Conservation (phyloP, 2,888 invertebrate genomes). For the Plebejus argus region DNA sequence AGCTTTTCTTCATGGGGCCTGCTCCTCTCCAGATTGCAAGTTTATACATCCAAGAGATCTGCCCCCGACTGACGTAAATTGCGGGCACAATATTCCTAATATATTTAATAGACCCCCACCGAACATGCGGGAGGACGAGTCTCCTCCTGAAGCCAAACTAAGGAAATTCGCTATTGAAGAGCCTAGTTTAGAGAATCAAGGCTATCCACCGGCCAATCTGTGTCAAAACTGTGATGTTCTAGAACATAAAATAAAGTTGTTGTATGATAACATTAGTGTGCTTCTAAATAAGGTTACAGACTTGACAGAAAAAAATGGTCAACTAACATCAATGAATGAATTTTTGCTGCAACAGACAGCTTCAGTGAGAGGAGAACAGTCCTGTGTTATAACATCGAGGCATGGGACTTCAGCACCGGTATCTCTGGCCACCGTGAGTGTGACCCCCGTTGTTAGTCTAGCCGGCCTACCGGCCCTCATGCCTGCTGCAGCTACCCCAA, state of each 20-base stretch:
- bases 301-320: constrained; percentile 71
- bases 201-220: constrained; percentile 53
- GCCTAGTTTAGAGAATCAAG: constrained; percentile 58
- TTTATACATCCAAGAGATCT: constrained; percentile 60
- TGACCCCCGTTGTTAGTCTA: constrained; percentile 73
- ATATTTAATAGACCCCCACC: constrained; percentile 56
- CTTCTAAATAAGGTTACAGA: constrained; percentile 70
- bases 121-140: constrained; percentile 62
- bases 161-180: constrained; percentile 66
- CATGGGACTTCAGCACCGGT: constrained; percentile 74
- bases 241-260: constrained; percentile 69
- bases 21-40: constrained; percentile 73
- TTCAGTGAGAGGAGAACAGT: constrained; percentile 65
- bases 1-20: constrained; percentile 81
- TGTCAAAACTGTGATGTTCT: constrained; percentile 67
- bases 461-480: constrained; percentile 69
- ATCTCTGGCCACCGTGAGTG: constrained; percentile 73
- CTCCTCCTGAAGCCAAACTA: constrained; percentile 70
- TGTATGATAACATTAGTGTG: constrained; percentile 76
- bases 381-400: constrained; percentile 74
- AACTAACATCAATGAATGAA: constrained; percentile 75
- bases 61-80: constrained; percentile 51
- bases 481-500: constrained; percentile 67
- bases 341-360: constrained; percentile 71
- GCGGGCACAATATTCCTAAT: constrained; percentile 53